Base-by-base conservation (phyloP, 2,113 vertebrate genomes). In the Grus americana region DNA sequence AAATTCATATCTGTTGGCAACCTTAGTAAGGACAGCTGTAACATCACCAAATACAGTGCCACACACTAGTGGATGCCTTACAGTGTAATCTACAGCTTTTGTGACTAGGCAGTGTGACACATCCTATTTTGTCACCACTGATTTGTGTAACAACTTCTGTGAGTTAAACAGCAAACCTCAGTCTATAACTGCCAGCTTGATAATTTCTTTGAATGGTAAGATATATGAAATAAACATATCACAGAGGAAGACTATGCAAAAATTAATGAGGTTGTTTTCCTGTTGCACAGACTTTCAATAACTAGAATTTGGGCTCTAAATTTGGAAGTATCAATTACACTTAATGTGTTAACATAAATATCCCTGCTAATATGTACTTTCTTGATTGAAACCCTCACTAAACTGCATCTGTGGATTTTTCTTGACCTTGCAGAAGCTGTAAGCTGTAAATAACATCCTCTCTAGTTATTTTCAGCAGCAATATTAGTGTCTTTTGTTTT, bases 351-450 rank as follows among this genome's bases (percentile, higher is more conserved):
- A 94, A 83, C 46, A 79, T 61, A 95, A 94, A 83, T 88, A 90
- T 68, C 62, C 40, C 49, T 52, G 62, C 34, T 94, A 90, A 88
- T 92, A 47, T 8, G 30, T 61, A 75, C 74, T 68, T 70, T 65
- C 49, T 68, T 86, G 95, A 95, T 72, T 88, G 61, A 87, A 92
- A 88, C 5, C 15, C 73, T 82, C 62, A 46, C 54, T 79, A 88
- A 93, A 90, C 40, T 68, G 74, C 57, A 86, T 95, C 85, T 92
- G 81, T 68, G 54, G 52, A 82, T 79, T 92, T 93, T 96, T 93
- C 79, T 93, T 95, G 82, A 90, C 88, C 94, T 95, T 95, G 79
- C 61, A 93, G 61, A 92, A 94, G 36, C 38, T 92, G 16, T 57
- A 87, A 73, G 44, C 65, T 94, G 84, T 70, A 87, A 93, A 91